Percentiles rank a stretch among this genome's conserved stretches.
phyloP scores from a whole-genome alignment of 2,113 vertebrate genomes.

The Siniperca chuatsi region DNA sequence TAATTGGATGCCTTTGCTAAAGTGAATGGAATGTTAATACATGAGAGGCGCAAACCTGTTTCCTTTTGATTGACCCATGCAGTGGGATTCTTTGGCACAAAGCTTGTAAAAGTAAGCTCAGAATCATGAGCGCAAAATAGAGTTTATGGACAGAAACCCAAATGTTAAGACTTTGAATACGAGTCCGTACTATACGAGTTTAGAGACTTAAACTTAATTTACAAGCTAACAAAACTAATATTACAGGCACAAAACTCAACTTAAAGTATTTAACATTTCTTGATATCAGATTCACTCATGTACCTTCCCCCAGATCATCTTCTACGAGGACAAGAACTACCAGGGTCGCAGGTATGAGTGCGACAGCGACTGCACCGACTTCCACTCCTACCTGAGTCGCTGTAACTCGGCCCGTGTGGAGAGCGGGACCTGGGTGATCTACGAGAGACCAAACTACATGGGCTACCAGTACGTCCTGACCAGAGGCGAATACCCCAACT shows the following conservation, averaged over 20 bases:
- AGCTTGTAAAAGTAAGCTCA: too few relatives aligned
- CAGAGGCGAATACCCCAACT: constrained; percentile 36
- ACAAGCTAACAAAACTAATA: not conserved
- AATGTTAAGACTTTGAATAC: not conserved
- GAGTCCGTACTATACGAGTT: too few relatives aligned
- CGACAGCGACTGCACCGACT: constrained; percentile 41
- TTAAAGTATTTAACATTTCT: not conserved
- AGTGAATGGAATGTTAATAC: not conserved
- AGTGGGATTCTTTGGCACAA: too few relatives aligned
- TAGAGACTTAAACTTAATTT: too few relatives aligned
- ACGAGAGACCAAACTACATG: constrained; percentile 33
- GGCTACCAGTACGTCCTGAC: constrained; percentile 44
- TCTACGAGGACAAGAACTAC: constrained; percentile 39
- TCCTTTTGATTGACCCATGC: not conserved
- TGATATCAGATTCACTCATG: not conserved
- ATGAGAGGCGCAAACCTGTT: not conserved
- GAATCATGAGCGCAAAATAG: too few relatives aligned
- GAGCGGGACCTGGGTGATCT: constrained; percentile 47
- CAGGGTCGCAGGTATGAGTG: constrained; percentile 50
- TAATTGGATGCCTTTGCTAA: too few relatives aligned
- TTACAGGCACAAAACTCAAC: not conserved
- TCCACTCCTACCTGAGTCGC: constrained; percentile 49
- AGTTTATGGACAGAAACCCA: not conserved
- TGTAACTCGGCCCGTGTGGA: constrained; percentile 43
- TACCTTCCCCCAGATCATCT: constrained; percentile 20